Percentiles rank a stretch among this genome's conserved stretches.
Conservation (phyloP, 2,797 vertebrate species). For the Microctenopoma steveboyesi region DNA sequence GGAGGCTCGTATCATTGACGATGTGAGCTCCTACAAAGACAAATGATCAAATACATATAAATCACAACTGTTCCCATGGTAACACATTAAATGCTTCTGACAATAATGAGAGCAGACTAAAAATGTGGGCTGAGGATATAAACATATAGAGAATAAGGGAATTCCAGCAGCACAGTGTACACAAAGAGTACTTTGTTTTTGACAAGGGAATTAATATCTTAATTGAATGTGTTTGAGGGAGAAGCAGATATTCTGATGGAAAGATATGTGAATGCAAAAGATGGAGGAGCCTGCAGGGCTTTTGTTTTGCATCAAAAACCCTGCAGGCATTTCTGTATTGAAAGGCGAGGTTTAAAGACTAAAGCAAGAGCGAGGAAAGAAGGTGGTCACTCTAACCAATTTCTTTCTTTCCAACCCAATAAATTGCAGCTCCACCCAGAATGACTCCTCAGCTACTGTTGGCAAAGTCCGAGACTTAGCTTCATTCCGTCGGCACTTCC, state of each 20-base stretch:
- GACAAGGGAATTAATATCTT: slow-evolving; percentile 66
- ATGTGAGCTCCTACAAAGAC: slow-evolving; percentile 57
- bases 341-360: slow-evolving; percentile 54
- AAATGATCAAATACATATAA: slow-evolving; percentile 65
- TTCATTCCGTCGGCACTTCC: slow-evolving; percentile 92
- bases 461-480: slow-evolving; percentile 89
- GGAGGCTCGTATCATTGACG: slow-evolving; percentile 47
- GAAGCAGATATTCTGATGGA: slow-evolving; percentile 62
- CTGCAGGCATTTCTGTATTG: slow-evolving; percentile 55
- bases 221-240: slow-evolving; percentile 69
- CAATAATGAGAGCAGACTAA: slow-evolving; percentile 45
- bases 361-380: slow-evolving; percentile 43
- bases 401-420: slow-evolving; percentile 16
- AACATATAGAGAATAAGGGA: slow-evolving; percentile 54
- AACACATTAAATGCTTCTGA: slow-evolving; percentile 73
- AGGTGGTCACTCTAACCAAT: slow-evolving; percentile 46
- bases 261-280: slow-evolving; percentile 50
- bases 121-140: slow-evolving; percentile 63
- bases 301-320: slow-evolving; percentile 48
- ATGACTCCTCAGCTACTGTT: slow-evolving; percentile 85
- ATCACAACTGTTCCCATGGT: slow-evolving; percentile 79
- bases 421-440: slow-evolving; percentile 77
- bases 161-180: slow-evolving; percentile 46
- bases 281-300: slow-evolving; percentile 64
- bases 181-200: slow-evolving; percentile 54